A percentile compares a stretch with the other conserved stretches of the same genome.
phyloP scores from a whole-genome alignment of 2,797 vertebrate species.

The Tadarida brasiliensis region DNA sequence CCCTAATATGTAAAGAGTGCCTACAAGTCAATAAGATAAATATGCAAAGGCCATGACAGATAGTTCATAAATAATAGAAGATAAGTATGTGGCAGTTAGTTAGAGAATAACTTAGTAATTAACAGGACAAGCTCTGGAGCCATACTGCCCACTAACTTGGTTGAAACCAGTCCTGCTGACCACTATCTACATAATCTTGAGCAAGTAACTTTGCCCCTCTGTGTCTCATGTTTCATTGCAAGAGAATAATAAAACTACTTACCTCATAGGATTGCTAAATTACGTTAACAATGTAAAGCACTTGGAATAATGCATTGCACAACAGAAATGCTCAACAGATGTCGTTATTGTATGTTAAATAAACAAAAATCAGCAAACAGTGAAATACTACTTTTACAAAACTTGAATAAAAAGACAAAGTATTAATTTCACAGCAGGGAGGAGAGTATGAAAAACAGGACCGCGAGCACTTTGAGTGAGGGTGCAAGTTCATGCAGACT shows the following conservation, averaged over 20 bases:
- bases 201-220: neutral
- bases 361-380: conserved; percentile 30
- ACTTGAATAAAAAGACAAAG: neutral
- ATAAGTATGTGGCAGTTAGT: neutral
- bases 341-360: neutral
- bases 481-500: neutral
- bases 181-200: neutral
- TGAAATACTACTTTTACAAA: neutral
- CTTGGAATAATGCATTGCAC: neutral
- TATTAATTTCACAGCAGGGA: neutral
- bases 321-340: neutral
- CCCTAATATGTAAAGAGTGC: neutral
- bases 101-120: neutral
- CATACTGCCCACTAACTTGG: neutral
- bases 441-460: neutral
- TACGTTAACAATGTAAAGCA: conserved; percentile 10
- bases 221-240: neutral
- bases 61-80: neutral
- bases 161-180: neutral
- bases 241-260: neutral
- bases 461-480: neutral
- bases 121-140: neutral
- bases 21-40: neutral
- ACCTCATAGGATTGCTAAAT: neutral
- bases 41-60: neutral